A percentile compares a stretch with the other conserved stretches of the same genome.
Evolutionary conservation across 2,113 vertebrate genomes (phyloP).

Genomic region (Glaucomys volans): DNA sequence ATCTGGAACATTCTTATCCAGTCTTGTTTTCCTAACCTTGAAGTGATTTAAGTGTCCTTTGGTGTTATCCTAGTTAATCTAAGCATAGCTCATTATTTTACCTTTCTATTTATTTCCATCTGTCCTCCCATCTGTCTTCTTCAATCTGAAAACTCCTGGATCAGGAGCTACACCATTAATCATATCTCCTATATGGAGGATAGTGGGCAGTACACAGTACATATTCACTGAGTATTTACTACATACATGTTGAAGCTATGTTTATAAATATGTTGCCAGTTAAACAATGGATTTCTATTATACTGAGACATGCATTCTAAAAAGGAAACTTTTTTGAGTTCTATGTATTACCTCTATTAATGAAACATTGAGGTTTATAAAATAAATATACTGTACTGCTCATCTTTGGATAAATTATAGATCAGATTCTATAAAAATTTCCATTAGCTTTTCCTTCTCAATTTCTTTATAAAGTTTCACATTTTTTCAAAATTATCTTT

Average conservation of each 20-base stretch:
- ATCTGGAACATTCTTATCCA: not conserved
- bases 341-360: not conserved
- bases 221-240: not conserved
- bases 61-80: not conserved
- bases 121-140: not conserved
- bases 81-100: not conserved
- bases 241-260: not conserved
- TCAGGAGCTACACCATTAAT: not conserved
- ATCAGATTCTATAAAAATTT: not conserved
- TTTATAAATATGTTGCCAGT: not conserved
- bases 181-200: not conserved
- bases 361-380: not conserved
- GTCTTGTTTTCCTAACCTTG: not conserved
- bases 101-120: not conserved
- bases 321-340: not conserved
- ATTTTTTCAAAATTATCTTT: not conserved
- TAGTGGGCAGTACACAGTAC: not conserved
- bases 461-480: not conserved
- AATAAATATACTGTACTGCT: not conserved
- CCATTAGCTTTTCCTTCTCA: not conserved
- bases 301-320: not conserved
- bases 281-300: not conserved
- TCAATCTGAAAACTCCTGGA: not conserved
- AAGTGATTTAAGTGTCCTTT: not conserved
- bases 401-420: not conserved